Percentiles rank a stretch among this genome's conserved stretches.
These are phyloP conservation scores for Numenius arquata DNA, from an alignment of 2,113 vertebrate species.

Conservation along the genomic window DNA sequence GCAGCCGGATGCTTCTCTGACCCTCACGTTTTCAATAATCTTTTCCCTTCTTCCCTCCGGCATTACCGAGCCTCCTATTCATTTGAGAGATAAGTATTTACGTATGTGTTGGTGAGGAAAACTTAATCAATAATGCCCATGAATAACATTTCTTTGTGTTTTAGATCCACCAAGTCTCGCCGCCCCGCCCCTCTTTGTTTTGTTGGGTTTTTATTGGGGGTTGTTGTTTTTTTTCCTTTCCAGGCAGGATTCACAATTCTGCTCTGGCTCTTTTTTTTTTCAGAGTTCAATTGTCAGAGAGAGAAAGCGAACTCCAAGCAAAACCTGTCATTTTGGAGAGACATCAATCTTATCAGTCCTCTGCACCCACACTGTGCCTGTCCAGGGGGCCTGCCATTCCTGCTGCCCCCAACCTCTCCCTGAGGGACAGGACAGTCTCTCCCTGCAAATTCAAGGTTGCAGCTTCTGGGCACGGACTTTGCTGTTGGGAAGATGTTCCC, in stretches of 20 bases:
- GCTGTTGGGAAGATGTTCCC: not conserved
- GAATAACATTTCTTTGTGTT: constrained; percentile 39
- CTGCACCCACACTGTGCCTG: not conserved
- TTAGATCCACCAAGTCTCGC: not conserved
- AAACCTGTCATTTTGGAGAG: not conserved
- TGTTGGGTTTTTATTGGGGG: not conserved
- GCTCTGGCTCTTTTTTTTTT: not conserved
- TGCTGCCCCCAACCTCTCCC: not conserved
- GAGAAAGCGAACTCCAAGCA: not conserved
- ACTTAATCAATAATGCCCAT: constrained; percentile 50
- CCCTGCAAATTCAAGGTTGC: not conserved
- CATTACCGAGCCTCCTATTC: constrained; percentile 19
- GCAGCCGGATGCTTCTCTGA: constrained; percentile 55
- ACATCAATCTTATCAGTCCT: not conserved
- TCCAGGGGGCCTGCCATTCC: not conserved
- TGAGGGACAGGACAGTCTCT: not conserved
- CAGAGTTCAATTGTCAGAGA: not conserved
- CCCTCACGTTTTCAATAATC: constrained; percentile 57
- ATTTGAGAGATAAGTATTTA: constrained; percentile 41
- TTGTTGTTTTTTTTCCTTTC: not conserved
- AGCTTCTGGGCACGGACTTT: not conserved
- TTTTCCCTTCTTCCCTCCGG: constrained; percentile 37
- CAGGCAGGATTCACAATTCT: not conserved
- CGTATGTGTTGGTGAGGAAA: constrained; percentile 11
- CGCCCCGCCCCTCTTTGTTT: not conserved